Conservation (phyloP, 2,797 vertebrate genomes). For the Acanthopagrus latus region DNA sequence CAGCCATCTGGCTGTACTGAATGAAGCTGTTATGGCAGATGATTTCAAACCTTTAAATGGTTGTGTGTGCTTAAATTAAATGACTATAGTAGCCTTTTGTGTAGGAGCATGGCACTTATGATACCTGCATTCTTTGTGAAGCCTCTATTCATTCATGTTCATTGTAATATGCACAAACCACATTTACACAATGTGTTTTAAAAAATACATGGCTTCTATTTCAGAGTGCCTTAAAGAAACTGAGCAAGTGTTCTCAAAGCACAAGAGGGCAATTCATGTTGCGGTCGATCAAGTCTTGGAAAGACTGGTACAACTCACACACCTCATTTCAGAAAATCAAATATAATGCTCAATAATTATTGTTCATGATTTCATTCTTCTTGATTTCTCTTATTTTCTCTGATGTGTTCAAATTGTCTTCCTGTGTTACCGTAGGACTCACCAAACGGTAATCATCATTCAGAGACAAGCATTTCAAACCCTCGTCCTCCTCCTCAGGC, state of each 20-base stretch:
- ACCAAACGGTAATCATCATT: background rate
- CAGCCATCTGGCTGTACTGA: too few species aligned
- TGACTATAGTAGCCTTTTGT: background rate
- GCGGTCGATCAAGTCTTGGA: conserved; percentile 50
- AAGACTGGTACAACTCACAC: conserved; percentile 59
- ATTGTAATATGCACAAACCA: too few species aligned
- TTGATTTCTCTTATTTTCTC: background rate
- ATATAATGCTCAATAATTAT: background rate
- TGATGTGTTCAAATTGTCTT: background rate
- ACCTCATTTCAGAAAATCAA: background rate
- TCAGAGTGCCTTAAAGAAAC: too few species aligned
- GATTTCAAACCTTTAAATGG: too few species aligned
- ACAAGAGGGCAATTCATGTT: conserved; percentile 39
- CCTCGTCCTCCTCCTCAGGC: background rate
- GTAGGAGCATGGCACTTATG: background rate
- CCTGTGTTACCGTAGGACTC: conserved; percentile 17
- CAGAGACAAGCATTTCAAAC: accelerated
- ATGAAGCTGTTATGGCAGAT: too few species aligned
- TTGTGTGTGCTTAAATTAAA: background rate
- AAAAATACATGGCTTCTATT: too few species aligned
- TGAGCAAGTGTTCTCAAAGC: background rate
- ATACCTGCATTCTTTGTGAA: background rate
- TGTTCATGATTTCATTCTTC: background rate
- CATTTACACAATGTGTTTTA: too few species aligned
- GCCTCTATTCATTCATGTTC: accelerated